Base-by-base conservation (phyloP, 2,113 vertebrate species). In the Megalops atlanticus region DNA sequence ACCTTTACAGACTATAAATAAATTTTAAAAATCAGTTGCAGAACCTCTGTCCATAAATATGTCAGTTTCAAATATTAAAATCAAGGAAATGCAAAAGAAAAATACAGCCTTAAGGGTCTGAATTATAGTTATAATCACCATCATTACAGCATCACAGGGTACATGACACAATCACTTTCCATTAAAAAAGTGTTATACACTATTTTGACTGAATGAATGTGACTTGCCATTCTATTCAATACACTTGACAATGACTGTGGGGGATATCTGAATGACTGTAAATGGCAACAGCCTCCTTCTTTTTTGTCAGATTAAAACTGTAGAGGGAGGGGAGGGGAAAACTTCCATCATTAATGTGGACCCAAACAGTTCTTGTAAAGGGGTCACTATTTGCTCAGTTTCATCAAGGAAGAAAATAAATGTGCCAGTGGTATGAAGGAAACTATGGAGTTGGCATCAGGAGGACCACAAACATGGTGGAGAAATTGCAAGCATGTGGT, bases 401-500 rank as follows among this genome's bases (percentile, higher is more conserved):
- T 15, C 10, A 24, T 24, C 58, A 10, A 8, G 58, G n/a, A 64
- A 11, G 58, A 64, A 64, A 64, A 64, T 2, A n/a, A 8, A 31
- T 27, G 24, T 27, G 0, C 15, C 18, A 18, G 52, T 1, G 18
- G 18, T 18, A 24, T 24, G 21, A 24, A 58, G 52, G 52, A 31
- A 31, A 8, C 58, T n/a, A 5, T 27, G n/a, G n/a, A n/a, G n/a
- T n/a, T n/a, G n/a, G n/a, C n/a, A n/a, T n/a, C n/a, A n/a, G n/a
- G n/a, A n/a, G n/a, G n/a, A 64, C 58, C 58, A 64, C 14, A 10
- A 64, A 6, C 8, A 8, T 64, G 58, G 58, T n/a, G 31, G 58
- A 31, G 58, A 64, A 11, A 64, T 80, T 78, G 73, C 41, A 68
- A 70, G 84, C 77, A 84, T 10, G 58, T 31, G n/a, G n/a, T n/a